Conservation (phyloP, 2,888 invertebrate species). For the Cryptosula pallasiana region DNA sequence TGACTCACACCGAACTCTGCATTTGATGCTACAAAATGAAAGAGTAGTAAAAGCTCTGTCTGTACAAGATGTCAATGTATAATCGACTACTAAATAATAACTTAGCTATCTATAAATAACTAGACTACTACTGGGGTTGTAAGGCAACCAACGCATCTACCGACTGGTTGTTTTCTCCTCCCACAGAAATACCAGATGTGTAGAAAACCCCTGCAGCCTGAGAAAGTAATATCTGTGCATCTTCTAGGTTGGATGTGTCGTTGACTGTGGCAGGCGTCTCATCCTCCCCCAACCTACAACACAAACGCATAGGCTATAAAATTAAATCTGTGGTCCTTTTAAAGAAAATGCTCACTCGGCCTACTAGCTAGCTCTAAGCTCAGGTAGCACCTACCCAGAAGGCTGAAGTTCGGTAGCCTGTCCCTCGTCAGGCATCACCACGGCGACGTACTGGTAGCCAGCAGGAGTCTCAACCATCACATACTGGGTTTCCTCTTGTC, state of each 20-base stretch:
- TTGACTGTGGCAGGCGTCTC: not conserved
- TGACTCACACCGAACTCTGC: too few species aligned
- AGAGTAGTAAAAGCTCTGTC: too few species aligned
- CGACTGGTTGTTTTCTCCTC: not conserved
- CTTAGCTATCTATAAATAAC: too few species aligned
- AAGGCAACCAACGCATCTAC: not conserved
- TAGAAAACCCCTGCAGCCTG: constrained; percentile 15
- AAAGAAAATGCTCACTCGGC: too few species aligned
- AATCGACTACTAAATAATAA: too few species aligned
- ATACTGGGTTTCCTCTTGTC: constrained; percentile 2
- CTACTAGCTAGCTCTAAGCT: too few species aligned
- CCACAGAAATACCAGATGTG: not conserved
- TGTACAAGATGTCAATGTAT: too few species aligned
- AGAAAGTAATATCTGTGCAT: not conserved
- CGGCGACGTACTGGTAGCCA: constrained; percentile 18
- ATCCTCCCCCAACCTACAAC: not conserved
- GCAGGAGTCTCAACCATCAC: constrained; percentile 19
- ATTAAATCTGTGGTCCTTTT: not conserved
- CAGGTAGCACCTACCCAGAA: too few species aligned
- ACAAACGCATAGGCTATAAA: not conserved
- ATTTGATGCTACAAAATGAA: too few species aligned
- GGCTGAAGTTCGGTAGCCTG: not conserved
- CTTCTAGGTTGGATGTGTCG: not conserved
- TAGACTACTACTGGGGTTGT: not conserved
- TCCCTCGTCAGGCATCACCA: not conserved